A percentile compares a stretch with the other conserved stretches of the same genome.
phyloP scores from a whole-genome alignment of 2,113 vertebrate genomes.

The Agelaius tricolor region DNA sequence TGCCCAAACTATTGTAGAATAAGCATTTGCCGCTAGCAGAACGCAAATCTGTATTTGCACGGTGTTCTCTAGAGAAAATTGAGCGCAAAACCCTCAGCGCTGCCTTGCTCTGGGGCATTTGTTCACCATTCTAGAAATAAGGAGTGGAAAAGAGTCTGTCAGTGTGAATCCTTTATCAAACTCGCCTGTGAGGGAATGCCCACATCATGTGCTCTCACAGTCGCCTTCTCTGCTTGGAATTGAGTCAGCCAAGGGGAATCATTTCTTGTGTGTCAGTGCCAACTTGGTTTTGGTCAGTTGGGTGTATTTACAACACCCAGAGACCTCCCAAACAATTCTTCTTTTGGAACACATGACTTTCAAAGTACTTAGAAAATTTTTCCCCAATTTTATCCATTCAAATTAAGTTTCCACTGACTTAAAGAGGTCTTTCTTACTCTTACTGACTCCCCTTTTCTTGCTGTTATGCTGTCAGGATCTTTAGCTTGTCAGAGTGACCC shows the following conservation, averaged over 20 bases:
- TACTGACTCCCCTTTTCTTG: background rate
- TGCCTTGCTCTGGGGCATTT: constrained; percentile 15
- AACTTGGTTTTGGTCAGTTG: background rate
- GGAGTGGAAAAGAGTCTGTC: constrained; percentile 11
- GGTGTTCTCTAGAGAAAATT: background rate
- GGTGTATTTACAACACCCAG: background rate
- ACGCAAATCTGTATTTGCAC: background rate
- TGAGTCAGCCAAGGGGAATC: background rate
- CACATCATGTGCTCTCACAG: accelerated
- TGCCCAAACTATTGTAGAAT: background rate
- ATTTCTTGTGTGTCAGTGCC: background rate
- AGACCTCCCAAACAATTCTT: background rate
- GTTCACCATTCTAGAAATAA: constrained; percentile 5
- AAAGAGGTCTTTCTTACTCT: background rate
- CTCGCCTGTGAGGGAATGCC: background rate
- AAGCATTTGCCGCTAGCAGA: constrained; percentile 15
- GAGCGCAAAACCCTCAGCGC: background rate
- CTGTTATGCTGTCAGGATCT: background rate
- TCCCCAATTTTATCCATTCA: background rate
- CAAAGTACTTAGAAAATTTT: background rate
- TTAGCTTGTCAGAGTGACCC: too few species aligned
- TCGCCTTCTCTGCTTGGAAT: background rate
- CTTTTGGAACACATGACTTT: accelerated
- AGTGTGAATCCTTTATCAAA: background rate
- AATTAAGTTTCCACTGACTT: background rate